Base-by-base conservation (phyloP, 1,140 invertebrate species). In the Babylonia areolata region DNA sequence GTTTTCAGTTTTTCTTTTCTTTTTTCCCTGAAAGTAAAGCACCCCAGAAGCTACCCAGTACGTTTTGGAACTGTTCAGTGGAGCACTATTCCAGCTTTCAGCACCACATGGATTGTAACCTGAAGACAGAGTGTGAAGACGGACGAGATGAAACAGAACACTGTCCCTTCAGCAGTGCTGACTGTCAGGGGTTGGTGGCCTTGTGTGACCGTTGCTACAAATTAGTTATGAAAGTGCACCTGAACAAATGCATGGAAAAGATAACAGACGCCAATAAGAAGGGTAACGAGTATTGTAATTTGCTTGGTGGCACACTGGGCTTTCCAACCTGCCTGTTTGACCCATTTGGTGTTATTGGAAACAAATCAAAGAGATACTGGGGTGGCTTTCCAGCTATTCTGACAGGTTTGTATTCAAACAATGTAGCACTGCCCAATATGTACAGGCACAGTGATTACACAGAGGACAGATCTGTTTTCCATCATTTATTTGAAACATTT, bases 111-210 rank as follows among this genome's bases (percentile, higher is more conserved):
- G n/a, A n/a, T 11, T 81, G 80, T 39, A 81, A 81, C 80, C 80
- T 81, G 51, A 42, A 81, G 80, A 20, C 51, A 58, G 80, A 81
- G 80, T 81, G 80, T 39, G 5, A 81, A 3, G 80, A 42, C 17
- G 80, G n/a, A 64, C 46, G 42, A 42, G 80, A 81, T 33, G 80
- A 81, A 64, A 31, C 17, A 20, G 23, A 40, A 39, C 51, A 81
- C 80, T 81, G 80, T 81, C 80, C 80, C 54, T 81, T 58, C 80
- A 81, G 80, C 80, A 81, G 80, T 39, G 20, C 46, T 12, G 28
- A 40, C 31, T 81, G 80, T 35, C 20, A 54, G 5, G 80, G 80
- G 9, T 20, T 37, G 11, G 51, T 81, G 17, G 80, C 80, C 2
- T 73, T 11, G 35, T 33, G 71, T 37, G 71, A 5, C 31, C 31